These are phyloP conservation scores for Asarcornis scutulata DNA, from an alignment of 2,113 vertebrate species.

Conservation along the genomic window DNA sequence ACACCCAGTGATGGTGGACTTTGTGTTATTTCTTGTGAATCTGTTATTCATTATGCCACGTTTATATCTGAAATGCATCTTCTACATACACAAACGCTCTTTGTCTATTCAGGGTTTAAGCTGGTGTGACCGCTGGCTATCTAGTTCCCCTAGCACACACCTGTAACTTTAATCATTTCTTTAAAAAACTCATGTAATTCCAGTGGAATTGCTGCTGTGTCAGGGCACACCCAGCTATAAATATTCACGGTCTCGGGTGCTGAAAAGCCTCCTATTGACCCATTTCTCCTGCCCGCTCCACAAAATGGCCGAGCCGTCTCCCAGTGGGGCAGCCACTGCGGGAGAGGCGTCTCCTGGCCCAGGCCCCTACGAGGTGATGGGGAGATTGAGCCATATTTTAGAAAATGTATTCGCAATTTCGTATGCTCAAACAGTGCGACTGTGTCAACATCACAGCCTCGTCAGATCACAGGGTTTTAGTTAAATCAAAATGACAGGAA, in stretches of 20 bases:
- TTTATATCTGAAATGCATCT: not conserved
- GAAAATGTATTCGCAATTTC: not conserved
- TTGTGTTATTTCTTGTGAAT: not conserved
- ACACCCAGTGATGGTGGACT: not conserved
- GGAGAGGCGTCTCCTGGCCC: not conserved
- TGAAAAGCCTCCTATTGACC: not conserved
- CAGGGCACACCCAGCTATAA: not conserved
- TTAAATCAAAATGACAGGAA: constrained; percentile 20
- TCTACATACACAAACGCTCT: not conserved
- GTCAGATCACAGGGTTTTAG: not conserved
- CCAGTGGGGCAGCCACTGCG: not conserved
- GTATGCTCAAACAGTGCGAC: not conserved
- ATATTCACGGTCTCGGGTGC: not conserved
- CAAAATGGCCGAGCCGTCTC: not conserved
- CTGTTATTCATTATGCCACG: not conserved
- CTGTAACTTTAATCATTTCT: not conserved
- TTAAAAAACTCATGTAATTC: not conserved
- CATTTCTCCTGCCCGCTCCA: not conserved
- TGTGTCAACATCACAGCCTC: not conserved
- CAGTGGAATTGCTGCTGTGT: not conserved
- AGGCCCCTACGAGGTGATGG: not conserved
- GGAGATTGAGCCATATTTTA: not conserved
- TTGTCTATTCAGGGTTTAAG: not conserved
- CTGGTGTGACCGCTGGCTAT: not conserved
- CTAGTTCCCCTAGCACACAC: not conserved